phyloP scores from a whole-genome alignment of 2,797 vertebrate species.

The Mus caroli region DNA sequence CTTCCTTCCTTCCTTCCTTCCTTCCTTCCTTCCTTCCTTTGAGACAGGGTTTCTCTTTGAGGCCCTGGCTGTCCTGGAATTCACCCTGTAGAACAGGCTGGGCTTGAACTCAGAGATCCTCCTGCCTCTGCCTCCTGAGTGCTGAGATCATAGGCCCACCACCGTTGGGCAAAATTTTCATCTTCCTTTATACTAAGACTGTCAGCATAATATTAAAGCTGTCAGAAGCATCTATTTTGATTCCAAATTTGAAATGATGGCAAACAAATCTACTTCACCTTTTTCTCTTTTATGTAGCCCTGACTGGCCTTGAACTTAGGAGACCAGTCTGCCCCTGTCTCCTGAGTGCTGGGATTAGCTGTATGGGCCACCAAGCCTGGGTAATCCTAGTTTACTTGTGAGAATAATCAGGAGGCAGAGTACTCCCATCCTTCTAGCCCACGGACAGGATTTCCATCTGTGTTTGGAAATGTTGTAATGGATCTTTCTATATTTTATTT shows the following conservation, averaged over 20 bases:
- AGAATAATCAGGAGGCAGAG: not conserved
- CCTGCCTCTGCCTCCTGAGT: not conserved
- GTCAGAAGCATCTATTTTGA: not conserved
- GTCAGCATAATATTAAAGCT: slow-evolving; percentile 3
- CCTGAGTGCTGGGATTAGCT: not conserved
- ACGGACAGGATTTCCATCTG: slow-evolving; percentile 1
- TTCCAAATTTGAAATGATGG: slow-evolving; percentile 20
- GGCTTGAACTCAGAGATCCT: not conserved
- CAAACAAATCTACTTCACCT: slow-evolving; percentile 6
- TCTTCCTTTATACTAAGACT: not conserved
- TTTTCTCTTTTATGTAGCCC: not conserved
- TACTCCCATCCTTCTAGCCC: not conserved
- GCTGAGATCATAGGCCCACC: not conserved
- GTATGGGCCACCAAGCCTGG: not conserved
- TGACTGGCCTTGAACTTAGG: not conserved
- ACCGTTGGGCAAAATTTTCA: not conserved
- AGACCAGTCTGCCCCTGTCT: not conserved
- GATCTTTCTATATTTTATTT: not conserved
- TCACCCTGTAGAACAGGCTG: not conserved
- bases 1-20: no score
- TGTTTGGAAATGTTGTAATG: slow-evolving; percentile 14
- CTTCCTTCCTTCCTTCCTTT: not conserved
- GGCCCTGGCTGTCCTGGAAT: not conserved
- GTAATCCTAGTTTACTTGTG: not conserved
- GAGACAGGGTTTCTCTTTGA: not conserved